Evolutionary conservation across 2,888 invertebrate species (phyloP), one percentile per base, ranked within the genome.

Genomic region (Cyclophora albipunctata): DNA sequence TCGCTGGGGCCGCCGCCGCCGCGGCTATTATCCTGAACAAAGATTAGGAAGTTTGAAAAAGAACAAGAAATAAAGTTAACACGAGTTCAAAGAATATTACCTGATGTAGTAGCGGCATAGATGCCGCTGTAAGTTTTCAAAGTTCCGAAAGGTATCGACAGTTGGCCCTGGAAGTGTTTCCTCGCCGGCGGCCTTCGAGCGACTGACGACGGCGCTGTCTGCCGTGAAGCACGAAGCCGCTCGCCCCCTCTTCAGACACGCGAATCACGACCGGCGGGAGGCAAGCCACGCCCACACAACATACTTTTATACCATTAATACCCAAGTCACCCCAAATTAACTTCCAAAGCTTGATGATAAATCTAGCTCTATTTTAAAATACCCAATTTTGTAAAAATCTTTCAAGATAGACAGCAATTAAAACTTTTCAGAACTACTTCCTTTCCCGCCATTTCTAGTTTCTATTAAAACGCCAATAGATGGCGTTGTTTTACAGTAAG

Each of bases 91-190:
- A 47, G 48, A 45, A 50, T 49, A 72, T 78, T 20, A 81, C 86
- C 73, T 78, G 81, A 64, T 80, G 84, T 62, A 87, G 59, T 44
- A 85, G 77, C 80, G 86, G 83, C 86, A 87, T 87, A 53, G 54
- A 57, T 69, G 75, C 81, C 78, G 78, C 74, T 60, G 62, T 72
- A 73, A 52, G 71, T 75, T 68, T 57, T 48, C 54, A 48, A 76
- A 78, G 71, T 77, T 73, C 57, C 64, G 63, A 66, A 60, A 50
- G 56, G 51, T 51, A 57, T 67, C 59, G 57, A 53, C 75, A 76
- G 73, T 63, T 69, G 63, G 63, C 69, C 52, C 45, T 55, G 62
- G 60, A 50, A 48, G 58, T 75, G 64, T 64, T 73, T 55, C 59
- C 79, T 66, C 69, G 71, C 58, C 76, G 74, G 70, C 73, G 69